These are phyloP conservation scores for Caenorhabditis doughertyi DNA, from an alignment of 2,888 invertebrate species.

Conservation along the genomic window DNA sequence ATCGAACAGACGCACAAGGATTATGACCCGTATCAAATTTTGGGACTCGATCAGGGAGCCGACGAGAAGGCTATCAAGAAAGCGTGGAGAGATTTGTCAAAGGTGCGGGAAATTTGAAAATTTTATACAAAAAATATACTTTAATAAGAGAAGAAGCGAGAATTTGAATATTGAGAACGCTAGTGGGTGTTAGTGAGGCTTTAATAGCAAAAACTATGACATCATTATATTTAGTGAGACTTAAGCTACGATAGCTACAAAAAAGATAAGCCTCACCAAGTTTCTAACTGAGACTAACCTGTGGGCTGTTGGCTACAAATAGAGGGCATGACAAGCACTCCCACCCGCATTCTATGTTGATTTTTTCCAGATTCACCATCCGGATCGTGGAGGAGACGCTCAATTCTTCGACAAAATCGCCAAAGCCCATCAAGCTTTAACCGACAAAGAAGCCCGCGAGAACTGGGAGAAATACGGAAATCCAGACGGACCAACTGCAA, in stretches of 20 bases:
- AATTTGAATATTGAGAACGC: no score
- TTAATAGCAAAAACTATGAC: no score
- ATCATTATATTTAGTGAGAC: no score
- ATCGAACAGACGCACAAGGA: conserved; percentile 88
- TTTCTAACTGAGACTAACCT: no score
- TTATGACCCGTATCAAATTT: conserved; percentile 98
- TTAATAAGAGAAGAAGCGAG: no score
- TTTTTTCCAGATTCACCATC: no score
- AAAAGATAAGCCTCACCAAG: no score
- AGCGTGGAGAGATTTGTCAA: conserved; percentile 94
- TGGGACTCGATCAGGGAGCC: conserved; percentile 92
- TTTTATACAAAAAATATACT: no score
- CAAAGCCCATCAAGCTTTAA: conserved; percentile 90
- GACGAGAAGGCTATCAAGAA: conserved; percentile 93
- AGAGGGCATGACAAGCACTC: not conserved
- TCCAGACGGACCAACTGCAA: conserved; percentile 99
- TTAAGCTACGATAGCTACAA: no score
- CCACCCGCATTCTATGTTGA: not conserved
- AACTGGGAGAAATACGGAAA: conserved; percentile 99
- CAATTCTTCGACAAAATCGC: conserved; percentile 97
- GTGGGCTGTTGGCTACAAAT: no score
- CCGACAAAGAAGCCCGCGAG: conserved; percentile 95
- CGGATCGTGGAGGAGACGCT: conserved; percentile 91
- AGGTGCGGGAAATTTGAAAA: no score
- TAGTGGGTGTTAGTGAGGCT: no score